These are phyloP conservation scores for Chiroxiphia lanceolata DNA, from an alignment of 2,797 vertebrate species.

Conservation along the genomic window DNA sequence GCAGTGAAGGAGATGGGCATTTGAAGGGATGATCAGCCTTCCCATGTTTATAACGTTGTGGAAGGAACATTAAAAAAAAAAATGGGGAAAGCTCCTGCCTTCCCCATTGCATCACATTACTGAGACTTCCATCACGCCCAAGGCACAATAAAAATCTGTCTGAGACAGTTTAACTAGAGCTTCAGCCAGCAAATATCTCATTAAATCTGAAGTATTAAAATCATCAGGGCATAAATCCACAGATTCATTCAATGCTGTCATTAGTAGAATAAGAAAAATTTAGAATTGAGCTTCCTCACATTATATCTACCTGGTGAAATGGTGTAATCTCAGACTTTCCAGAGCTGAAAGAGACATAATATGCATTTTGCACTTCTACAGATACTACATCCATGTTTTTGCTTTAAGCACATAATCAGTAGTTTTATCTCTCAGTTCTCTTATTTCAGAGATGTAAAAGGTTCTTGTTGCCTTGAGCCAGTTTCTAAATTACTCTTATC, in stretches of 20 bases:
- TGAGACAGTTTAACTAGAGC: neutral
- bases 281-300: neutral
- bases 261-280: neutral
- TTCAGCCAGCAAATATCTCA: neutral
- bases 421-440: neutral
- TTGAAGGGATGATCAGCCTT: neutral
- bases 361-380: neutral
- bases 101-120: fast-evolving
- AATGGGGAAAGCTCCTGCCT: neutral
- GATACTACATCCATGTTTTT: neutral
- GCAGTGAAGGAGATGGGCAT: neutral
- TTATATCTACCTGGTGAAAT: neutral
- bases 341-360: neutral
- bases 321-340: neutral
- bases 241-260: neutral
- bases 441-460: neutral
- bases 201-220: conserved; percentile 6
- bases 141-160: neutral
- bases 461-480: neutral
- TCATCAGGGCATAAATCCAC: neutral
- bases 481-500: neutral
- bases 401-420: neutral
- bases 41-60: neutral
- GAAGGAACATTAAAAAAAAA: neutral
- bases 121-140: neutral